These are phyloP conservation scores for Rhaphigaster nebulosa DNA, from an alignment of 2,888 invertebrate genomes.

Conservation along the genomic window DNA sequence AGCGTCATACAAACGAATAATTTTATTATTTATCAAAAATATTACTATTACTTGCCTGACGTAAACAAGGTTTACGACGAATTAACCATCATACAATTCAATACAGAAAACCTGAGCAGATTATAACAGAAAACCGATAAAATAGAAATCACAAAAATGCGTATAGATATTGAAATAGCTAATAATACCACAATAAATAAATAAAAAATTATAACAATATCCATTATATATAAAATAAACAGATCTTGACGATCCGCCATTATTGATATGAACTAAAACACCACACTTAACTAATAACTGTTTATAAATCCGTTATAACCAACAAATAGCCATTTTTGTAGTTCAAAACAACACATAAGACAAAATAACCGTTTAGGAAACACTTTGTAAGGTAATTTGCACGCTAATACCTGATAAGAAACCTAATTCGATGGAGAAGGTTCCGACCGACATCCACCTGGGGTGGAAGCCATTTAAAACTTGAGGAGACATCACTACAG, in stretches of 20 bases:
- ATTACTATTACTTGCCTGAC: not conserved
- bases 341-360: not conserved
- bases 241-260: conserved; percentile 54
- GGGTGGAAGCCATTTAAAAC: conserved; percentile 59
- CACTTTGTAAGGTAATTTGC: conserved; percentile 1
- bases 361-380: not conserved
- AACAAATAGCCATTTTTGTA: not conserved
- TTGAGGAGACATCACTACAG: conserved; percentile 59
- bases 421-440: conserved; percentile 23
- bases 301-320: not conserved
- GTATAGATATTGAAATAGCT: not conserved
- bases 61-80: not conserved
- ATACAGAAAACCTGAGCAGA: not conserved
- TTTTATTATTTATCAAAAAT: not conserved
- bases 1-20: not conserved
- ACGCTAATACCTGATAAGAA: conserved; percentile 34
- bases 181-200: not conserved
- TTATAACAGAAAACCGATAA: not conserved
- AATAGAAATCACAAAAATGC: not conserved
- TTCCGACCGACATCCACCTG: conserved; percentile 55
- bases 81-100: not conserved
- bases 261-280: conserved; percentile 59
- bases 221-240: conserved; percentile 47
- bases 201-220: not conserved
- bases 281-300: conserved; percentile 45